These are phyloP conservation scores for Synanceia verrucosa DNA, from an alignment of 2,797 vertebrate genomes.

Conservation along the genomic window DNA sequence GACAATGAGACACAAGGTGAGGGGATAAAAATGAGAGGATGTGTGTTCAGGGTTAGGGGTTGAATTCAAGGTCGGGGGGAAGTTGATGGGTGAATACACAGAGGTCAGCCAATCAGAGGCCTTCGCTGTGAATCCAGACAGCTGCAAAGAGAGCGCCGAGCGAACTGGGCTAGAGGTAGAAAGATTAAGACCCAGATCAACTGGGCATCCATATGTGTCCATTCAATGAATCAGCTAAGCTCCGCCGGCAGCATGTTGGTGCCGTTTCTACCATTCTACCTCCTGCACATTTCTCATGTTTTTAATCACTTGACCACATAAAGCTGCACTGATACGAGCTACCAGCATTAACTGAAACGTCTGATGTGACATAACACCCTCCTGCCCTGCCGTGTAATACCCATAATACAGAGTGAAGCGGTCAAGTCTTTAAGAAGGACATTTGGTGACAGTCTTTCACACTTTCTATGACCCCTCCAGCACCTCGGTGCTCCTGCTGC, in stretches of 20 bases:
- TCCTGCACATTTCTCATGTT: not conserved
- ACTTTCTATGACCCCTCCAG: conserved; percentile 72
- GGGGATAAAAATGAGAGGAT: conserved; percentile 9
- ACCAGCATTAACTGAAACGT: conserved; percentile 16
- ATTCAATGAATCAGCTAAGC: conserved; percentile 38
- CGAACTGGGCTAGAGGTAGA: conserved; percentile 62
- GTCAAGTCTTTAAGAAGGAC: conserved; percentile 55
- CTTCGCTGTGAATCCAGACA: conserved; percentile 29
- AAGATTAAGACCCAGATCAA: conserved; percentile 63
- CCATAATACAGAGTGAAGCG: conserved; percentile 37
- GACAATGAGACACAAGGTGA: not conserved
- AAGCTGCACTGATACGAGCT: conserved; percentile 13
- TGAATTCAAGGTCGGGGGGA: conserved; percentile 34
- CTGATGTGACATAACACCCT: not conserved
- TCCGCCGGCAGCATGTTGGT: not conserved
- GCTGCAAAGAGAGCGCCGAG: conserved; percentile 30
- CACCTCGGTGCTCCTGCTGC: conserved; percentile 35
- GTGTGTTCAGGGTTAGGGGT: not conserved
- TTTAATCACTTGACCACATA: conserved; percentile 8
- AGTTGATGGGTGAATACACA: conserved; percentile 37
- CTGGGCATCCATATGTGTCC: conserved; percentile 48
- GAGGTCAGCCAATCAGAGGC: conserved; percentile 51
- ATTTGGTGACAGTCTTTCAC: conserved; percentile 64
- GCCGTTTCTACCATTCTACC: not conserved
- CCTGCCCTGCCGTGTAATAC: not conserved